A percentile compares a stretch with the other conserved stretches of the same genome.
Conservation (phyloP, 2,113 vertebrate genomes). For the Pedetes capensis region DNA sequence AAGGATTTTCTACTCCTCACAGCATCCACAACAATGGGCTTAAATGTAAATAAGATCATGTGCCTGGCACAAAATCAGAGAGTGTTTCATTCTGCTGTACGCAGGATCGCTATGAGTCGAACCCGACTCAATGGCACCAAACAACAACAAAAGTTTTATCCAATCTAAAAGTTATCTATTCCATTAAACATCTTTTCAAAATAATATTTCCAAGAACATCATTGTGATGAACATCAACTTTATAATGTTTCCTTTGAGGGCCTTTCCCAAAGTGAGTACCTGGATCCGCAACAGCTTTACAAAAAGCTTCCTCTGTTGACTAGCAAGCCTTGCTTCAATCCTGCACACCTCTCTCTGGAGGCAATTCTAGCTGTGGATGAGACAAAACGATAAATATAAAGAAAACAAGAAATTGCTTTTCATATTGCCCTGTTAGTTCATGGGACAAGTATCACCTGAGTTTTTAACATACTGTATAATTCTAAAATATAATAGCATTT, state of each 20-base stretch:
- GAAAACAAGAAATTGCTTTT: neutral
- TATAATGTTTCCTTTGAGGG: neutral
- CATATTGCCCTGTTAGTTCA: neutral
- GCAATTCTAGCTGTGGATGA: neutral
- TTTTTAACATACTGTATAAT: neutral
- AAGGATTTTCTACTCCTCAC: neutral
- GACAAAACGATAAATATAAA: neutral
- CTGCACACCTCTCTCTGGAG: neutral
- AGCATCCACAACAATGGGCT: no score
- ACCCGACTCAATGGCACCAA: no score
- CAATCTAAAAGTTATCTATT: neutral
- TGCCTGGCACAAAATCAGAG: no score
- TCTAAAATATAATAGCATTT: neutral
- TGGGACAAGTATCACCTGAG: neutral
- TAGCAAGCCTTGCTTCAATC: neutral
- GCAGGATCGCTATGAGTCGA: no score
- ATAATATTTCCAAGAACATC: constrained; percentile 8
- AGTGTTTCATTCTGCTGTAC: no score
- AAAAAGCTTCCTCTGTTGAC: neutral
- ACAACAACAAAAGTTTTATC: neutral
- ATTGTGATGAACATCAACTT: neutral
- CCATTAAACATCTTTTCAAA: neutral
- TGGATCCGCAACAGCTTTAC: neutral
- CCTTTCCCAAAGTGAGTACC: neutral
- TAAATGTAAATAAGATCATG: no score